These are phyloP conservation scores for Mamestra configurata DNA, from an alignment of 1,140 invertebrate species.

Conservation along the genomic window DNA sequence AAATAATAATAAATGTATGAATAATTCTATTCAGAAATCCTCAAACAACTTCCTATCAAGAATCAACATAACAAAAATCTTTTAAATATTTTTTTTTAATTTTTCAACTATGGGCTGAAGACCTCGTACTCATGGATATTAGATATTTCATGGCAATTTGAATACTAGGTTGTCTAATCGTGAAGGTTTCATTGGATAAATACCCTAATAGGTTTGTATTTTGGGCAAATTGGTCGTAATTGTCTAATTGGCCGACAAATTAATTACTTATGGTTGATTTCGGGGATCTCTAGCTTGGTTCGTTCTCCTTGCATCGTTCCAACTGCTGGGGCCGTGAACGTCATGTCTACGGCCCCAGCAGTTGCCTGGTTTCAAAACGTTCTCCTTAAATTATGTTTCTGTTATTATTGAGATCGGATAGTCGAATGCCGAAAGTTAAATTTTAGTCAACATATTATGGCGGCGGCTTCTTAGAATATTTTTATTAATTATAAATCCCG, in stretches of 20 bases:
- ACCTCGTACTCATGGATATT: slow-evolving; percentile 13
- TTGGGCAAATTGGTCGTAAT: slow-evolving; percentile 9
- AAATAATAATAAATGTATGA: background rate
- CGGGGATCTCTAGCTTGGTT: background rate
- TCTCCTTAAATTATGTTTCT: no score
- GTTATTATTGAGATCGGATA: no score
- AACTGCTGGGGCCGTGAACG: background rate
- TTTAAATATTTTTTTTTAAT: background rate
- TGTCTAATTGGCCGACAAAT: background rate
- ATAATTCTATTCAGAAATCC: background rate
- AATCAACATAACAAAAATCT: background rate
- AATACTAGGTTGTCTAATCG: slow-evolving; percentile 7
- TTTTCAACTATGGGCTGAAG: background rate
- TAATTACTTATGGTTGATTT: background rate
- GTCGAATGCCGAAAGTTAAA: no score
- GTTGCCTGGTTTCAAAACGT: no score
- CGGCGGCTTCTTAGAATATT: no score
- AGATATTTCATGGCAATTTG: slow-evolving; percentile 26
- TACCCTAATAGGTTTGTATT: background rate
- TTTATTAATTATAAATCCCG: no score
- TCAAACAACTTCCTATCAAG: background rate
- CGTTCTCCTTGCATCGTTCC: background rate
- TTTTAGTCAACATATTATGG: no score
- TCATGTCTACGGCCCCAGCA: no score
- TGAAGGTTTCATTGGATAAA: slow-evolving; percentile 10